Conservation (phyloP, 1,140 invertebrate species). For the Phthorimaea operculella region DNA sequence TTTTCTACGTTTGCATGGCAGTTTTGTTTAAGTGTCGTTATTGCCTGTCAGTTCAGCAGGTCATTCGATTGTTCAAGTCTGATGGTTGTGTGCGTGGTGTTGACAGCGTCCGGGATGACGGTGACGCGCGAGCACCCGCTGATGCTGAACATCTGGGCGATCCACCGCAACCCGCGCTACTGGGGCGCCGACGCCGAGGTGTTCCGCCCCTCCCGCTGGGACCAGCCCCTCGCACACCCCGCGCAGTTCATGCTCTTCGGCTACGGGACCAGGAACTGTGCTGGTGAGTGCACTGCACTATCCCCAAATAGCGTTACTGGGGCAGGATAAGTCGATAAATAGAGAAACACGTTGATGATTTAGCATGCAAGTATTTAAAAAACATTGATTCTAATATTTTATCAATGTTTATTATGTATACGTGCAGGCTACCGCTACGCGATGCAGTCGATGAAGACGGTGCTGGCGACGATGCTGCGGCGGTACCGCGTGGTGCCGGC, state of each 20-base stretch:
- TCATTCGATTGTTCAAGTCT: no score
- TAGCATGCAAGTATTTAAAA: background rate
- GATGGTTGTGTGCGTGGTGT: background rate
- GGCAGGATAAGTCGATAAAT: background rate
- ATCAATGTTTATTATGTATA: no score
- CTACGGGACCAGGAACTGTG: slow-evolving; percentile 69
- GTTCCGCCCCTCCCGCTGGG: slow-evolving; percentile 76
- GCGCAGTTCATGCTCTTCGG: slow-evolving; percentile 70
- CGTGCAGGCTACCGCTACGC: slow-evolving; percentile 44
- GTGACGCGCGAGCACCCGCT: slow-evolving; percentile 19
- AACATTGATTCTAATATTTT: no score
- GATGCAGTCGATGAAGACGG: slow-evolving; percentile 47
- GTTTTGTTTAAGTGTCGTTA: no score
- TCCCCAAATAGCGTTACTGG: background rate
- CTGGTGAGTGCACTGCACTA: slow-evolving; percentile 34
- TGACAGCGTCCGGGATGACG: slow-evolving; percentile 17
- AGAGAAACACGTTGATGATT: background rate
- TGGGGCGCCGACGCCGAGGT: slow-evolving; percentile 70
- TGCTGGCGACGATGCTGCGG: slow-evolving; percentile 31
- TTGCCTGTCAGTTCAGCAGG: no score
- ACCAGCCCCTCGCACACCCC: slow-evolving; percentile 52
- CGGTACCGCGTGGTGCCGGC: slow-evolving; percentile 25
- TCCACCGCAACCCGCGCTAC: slow-evolving; percentile 55
- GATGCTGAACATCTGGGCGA: slow-evolving; percentile 19
- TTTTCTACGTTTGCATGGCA: no score